Conservation (phyloP, 2,888 invertebrate genomes). For the Ramazzottius varieornatus region DNA sequence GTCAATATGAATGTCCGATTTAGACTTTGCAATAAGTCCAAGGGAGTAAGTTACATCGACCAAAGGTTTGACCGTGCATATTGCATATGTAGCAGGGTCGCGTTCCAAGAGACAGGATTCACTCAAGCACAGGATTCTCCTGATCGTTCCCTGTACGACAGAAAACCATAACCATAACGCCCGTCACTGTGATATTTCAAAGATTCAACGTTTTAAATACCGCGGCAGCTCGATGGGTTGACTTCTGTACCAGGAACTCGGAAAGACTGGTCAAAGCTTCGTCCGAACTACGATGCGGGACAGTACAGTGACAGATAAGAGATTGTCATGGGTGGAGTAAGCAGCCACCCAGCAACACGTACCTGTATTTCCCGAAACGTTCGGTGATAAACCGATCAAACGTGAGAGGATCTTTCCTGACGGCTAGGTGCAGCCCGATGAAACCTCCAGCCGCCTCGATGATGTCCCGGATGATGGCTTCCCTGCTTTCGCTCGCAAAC, state of each 20-base stretch:
- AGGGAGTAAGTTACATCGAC: constrained; percentile 28
- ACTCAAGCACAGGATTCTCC: constrained; percentile 68
- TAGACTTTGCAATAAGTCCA: too few relatives aligned
- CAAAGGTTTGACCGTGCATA: constrained; percentile 44
- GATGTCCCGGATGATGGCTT: constrained; percentile 60
- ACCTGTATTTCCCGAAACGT: constrained; percentile 75
- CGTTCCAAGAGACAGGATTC: constrained; percentile 84
- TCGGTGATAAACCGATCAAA: constrained; percentile 60
- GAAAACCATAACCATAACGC: constrained; percentile 5
- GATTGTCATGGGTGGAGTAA: background rate
- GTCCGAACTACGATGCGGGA: constrained; percentile 42
- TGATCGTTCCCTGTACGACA: constrained; percentile 37
- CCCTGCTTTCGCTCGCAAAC: constrained; percentile 57
- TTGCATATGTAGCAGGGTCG: constrained; percentile 83
- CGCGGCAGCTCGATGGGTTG: constrained; percentile 42
- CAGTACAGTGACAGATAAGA: background rate
- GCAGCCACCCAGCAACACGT: constrained; percentile 11
- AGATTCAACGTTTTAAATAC: constrained; percentile 9
- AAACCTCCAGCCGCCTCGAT: constrained; percentile 51
- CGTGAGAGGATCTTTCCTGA: constrained; percentile 51
- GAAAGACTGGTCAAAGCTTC: constrained; percentile 81
- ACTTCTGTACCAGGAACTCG: constrained; percentile 85
- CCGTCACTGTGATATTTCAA: background rate
- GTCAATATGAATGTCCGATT: too few relatives aligned
- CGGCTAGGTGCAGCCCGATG: constrained; percentile 55